phyloP scores from a whole-genome alignment of 2,888 invertebrate species.

The Entomobrya multifasciata region DNA sequence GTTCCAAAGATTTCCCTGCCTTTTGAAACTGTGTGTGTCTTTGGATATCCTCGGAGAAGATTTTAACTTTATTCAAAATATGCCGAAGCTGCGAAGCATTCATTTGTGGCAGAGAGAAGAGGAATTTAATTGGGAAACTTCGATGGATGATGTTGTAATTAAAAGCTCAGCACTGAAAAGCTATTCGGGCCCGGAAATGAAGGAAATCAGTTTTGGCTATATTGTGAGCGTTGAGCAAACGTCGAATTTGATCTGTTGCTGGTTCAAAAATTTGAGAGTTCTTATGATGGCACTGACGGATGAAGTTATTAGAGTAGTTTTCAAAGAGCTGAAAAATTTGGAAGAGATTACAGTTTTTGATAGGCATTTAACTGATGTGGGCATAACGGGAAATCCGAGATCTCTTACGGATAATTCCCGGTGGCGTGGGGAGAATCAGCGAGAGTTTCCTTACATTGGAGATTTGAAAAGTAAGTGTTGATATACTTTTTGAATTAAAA shows the following conservation, averaged over 20 bases:
- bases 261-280: slow-evolving; percentile 63
- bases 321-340: slow-evolving; percentile 57
- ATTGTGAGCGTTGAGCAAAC: slow-evolving; percentile 32
- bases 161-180: slow-evolving; percentile 19
- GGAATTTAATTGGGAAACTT: slow-evolving; percentile 69
- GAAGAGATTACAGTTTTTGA: slow-evolving; percentile 75
- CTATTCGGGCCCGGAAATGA: slow-evolving; percentile 26
- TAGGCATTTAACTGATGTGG: slow-evolving; percentile 71
- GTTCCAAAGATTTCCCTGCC: slow-evolving; percentile 50
- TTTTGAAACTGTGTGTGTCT: slow-evolving; percentile 40
- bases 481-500: slow-evolving; percentile 1
- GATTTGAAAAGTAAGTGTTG: slow-evolving; percentile 74
- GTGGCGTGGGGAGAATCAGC: slow-evolving; percentile 51
- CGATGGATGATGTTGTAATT: slow-evolving; percentile 42
- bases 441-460: slow-evolving; percentile 71
- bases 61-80: slow-evolving; percentile 37
- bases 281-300: slow-evolving; percentile 70
- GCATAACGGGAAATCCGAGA: slow-evolving; percentile 72
- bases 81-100: slow-evolving; percentile 45
- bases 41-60: slow-evolving; percentile 43
- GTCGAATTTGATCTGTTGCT: slow-evolving; percentile 18
- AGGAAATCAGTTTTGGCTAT: slow-evolving; percentile 66
- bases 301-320: slow-evolving; percentile 70
- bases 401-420: slow-evolving; percentile 20
- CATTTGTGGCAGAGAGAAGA: slow-evolving; percentile 66